phyloP scores from a whole-genome alignment of 2,797 vertebrate species.

The Microctenopoma lineatum region DNA sequence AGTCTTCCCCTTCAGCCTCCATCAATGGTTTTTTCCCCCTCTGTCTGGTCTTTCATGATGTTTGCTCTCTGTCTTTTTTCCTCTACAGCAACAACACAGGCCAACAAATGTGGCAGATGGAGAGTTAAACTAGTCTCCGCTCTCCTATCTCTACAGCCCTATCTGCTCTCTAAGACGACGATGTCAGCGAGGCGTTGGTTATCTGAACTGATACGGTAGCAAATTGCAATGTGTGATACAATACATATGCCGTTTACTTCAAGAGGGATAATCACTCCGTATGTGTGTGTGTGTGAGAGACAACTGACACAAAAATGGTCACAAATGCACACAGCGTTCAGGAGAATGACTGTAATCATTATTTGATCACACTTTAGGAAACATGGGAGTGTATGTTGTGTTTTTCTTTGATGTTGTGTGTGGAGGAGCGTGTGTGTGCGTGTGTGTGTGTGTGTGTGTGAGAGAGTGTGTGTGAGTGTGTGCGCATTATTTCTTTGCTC shows the following conservation, averaged over 20 bases:
- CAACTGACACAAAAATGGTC: neutral
- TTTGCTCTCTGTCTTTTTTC: slow-evolving; percentile 16
- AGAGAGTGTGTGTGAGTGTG: slow-evolving; percentile 17
- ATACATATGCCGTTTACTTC: slow-evolving; percentile 43
- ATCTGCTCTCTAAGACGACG: slow-evolving; percentile 11
- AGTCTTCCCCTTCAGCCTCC: slow-evolving; percentile 54
- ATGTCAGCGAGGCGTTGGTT: slow-evolving; percentile 52
- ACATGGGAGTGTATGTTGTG: slow-evolving; percentile 25
- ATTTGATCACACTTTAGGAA: slow-evolving; percentile 53
- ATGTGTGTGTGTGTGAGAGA: slow-evolving; percentile 13
- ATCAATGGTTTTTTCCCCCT: slow-evolving; percentile 52
- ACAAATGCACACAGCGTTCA: slow-evolving; percentile 30
- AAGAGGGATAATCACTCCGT: slow-evolving; percentile 12
- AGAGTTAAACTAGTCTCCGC: slow-evolving; percentile 37
- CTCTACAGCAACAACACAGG: slow-evolving; percentile 25
- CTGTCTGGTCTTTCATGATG: slow-evolving; percentile 57
- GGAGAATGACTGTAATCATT: slow-evolving; percentile 53
- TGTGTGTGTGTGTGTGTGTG: neutral
- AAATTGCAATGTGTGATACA: slow-evolving; percentile 50
- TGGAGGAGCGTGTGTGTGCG: neutral
- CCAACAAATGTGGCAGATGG: slow-evolving; percentile 40
- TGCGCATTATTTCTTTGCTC: slow-evolving; percentile 39
- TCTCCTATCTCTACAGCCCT: slow-evolving; percentile 18
- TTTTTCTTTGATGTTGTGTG: neutral
- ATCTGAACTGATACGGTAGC: slow-evolving; percentile 54